phyloP scores from a whole-genome alignment of 2,888 invertebrate species.

The Phoenoteleia sp. region DNA sequence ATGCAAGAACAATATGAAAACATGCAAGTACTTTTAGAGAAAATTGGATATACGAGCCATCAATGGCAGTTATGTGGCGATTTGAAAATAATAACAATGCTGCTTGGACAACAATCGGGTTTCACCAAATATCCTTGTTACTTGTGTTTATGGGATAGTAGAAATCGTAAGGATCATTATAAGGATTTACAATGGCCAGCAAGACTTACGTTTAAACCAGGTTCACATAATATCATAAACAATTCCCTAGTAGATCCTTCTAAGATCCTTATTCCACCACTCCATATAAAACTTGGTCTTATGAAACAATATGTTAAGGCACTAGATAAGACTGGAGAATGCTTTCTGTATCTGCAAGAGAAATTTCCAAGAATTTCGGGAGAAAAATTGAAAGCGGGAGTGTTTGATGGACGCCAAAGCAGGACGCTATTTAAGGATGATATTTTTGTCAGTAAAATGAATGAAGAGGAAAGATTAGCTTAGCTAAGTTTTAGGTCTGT shows the following conservation, averaged over 20 bases:
- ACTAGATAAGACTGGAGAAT: conserved; percentile 20
- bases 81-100: conserved; percentile 79
- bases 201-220: too few species aligned
- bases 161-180: neutral
- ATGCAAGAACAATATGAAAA: too few species aligned
- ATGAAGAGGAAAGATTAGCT: conserved; percentile 60
- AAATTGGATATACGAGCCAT: too few species aligned
- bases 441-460: conserved; percentile 51
- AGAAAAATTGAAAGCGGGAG: conserved; percentile 59
- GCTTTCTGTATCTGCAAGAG: conserved; percentile 37
- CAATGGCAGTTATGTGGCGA: conserved; percentile 72
- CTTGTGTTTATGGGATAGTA: conserved; percentile 65
- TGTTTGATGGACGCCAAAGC: conserved; percentile 62
- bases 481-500: conserved; percentile 62
- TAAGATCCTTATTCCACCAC: conserved; percentile 42
- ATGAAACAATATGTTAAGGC: conserved; percentile 59
- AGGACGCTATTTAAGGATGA: neutral
- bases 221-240: too few species aligned
- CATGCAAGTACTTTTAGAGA: too few species aligned
- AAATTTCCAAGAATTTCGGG: conserved; percentile 48
- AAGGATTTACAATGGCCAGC: too few species aligned
- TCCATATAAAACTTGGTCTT: conserved; percentile 56
- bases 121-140: conserved; percentile 58
- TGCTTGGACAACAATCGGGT: conserved; percentile 75
- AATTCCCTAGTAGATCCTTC: conserved; percentile 27